Evolutionary conservation across 2,113 vertebrate species (phyloP).

Genomic region (Colinus virginianus): DNA sequence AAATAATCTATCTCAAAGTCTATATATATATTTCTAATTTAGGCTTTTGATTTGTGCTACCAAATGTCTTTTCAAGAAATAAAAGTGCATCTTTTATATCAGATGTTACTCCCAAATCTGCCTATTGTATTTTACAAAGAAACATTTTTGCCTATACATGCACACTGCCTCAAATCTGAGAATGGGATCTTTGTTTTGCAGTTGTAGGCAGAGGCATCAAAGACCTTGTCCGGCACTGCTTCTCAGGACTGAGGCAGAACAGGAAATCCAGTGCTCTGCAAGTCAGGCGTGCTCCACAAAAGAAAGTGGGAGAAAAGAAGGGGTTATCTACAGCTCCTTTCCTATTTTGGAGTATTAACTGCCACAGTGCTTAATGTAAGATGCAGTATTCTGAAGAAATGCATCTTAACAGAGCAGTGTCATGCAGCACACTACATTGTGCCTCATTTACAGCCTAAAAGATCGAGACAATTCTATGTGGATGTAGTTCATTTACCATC

Average conservation of each 20-base stretch:
- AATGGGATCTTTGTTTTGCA: neutral
- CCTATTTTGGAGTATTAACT: neutral
- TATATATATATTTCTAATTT: neutral
- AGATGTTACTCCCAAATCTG: neutral
- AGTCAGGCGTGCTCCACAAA: neutral
- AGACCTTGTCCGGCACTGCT: neutral
- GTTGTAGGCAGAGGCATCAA: neutral
- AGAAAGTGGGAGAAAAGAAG: neutral
- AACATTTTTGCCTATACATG: neutral
- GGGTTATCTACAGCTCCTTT: neutral
- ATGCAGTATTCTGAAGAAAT: neutral
- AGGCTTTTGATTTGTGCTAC: neutral
- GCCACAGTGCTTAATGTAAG: neutral
- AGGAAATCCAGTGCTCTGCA: neutral
- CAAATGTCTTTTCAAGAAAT: neutral
- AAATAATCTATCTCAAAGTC: neutral
- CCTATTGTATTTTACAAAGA: neutral
- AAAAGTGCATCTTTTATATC: neutral
- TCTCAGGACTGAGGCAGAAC: neutral
- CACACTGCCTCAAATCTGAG: neutral
- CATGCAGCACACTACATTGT: accelerated
- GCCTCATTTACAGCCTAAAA: neutral
- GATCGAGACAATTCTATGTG: neutral
- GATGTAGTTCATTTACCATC: neutral
- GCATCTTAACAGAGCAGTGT: accelerated